Conservation (phyloP, 2,888 invertebrate genomes). For the Unio delphinus region DNA sequence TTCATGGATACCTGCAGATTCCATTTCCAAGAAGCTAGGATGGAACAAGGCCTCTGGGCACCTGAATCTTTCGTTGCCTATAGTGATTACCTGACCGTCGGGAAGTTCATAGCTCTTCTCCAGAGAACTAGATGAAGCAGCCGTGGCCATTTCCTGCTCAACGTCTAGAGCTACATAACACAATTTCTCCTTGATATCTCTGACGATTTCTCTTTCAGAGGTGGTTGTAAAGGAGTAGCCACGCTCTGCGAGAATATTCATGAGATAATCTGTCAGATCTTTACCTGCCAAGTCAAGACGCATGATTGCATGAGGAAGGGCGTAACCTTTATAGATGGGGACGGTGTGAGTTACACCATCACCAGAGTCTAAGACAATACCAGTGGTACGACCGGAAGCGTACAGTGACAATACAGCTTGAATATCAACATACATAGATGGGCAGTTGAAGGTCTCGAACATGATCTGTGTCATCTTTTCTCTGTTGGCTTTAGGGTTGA, state of each 20-base stretch:
- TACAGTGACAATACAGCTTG: slow-evolving; percentile 92
- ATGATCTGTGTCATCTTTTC: slow-evolving; percentile 86
- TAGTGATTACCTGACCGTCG: slow-evolving; percentile 65
- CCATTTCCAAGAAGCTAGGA: slow-evolving; percentile 62
- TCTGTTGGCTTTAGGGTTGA: slow-evolving; percentile 94
- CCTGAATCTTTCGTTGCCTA: slow-evolving; percentile 64
- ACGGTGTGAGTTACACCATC: slow-evolving; percentile 94
- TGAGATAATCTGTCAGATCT: slow-evolving; percentile 73
- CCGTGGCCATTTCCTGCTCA: slow-evolving; percentile 8
- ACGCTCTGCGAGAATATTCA: slow-evolving; percentile 63
- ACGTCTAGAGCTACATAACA: slow-evolving; percentile 90
- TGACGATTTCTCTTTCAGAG: slow-evolving; percentile 93
- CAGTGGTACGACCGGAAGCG: slow-evolving; percentile 93
- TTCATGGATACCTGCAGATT: slow-evolving; percentile 32
- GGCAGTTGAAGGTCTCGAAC: slow-evolving; percentile 81
- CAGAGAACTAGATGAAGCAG: slow-evolving; percentile 78
- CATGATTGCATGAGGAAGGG: slow-evolving; percentile 65
- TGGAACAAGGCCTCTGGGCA: slow-evolving; percentile 64
- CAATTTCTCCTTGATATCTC: slow-evolving; percentile 71
- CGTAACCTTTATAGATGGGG: slow-evolving; percentile 78
- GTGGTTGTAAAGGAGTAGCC: slow-evolving; percentile 69
- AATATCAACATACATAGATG: slow-evolving; percentile 92
- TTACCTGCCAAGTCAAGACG: slow-evolving; percentile 19
- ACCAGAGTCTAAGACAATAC: slow-evolving; percentile 91
- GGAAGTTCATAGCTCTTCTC: slow-evolving; percentile 74